phyloP scores from a whole-genome alignment of 1,140 invertebrate genomes.

The Drosophila bocki region DNA sequence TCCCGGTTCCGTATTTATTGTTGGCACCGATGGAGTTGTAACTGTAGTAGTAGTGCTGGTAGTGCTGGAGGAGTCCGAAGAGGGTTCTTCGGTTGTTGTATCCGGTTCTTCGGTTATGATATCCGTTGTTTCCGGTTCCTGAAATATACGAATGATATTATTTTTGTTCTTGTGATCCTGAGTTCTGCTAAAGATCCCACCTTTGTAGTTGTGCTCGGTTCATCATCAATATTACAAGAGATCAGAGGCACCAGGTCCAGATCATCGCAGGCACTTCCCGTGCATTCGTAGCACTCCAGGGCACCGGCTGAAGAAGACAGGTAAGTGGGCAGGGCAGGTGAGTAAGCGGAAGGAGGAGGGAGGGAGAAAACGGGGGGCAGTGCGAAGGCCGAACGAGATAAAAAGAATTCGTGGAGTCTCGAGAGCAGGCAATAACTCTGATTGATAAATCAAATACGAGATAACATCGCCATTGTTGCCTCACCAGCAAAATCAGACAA shows the following conservation, averaged over 20 bases:
- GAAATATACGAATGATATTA: background rate
- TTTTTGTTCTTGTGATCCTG: background rate
- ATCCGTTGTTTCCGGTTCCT: background rate
- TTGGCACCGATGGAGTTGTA: background rate
- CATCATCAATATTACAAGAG: slow-evolving; percentile 33
- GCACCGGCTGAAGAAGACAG: slow-evolving; percentile 36
- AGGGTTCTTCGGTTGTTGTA: background rate
- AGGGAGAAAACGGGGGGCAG: background rate
- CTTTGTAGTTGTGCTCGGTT: background rate
- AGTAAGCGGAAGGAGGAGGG: slow-evolving; percentile 3
- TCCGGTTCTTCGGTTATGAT: background rate
- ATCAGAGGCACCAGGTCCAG: background rate
- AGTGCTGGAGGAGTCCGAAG: slow-evolving; percentile 1
- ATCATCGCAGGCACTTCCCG: slow-evolving; percentile 48
- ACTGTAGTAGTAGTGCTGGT: background rate
- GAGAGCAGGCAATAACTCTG: slow-evolving; percentile 42
- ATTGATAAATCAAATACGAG: slow-evolving; percentile 60
- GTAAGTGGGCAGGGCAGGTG: background rate
- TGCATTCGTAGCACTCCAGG: slow-evolving; percentile 65
- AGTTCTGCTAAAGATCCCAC: background rate
- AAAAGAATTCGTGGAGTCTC: slow-evolving; percentile 23
- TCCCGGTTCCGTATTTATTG: background rate
- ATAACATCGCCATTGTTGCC: slow-evolving; percentile 32
- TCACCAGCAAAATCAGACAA: slow-evolving; percentile 16
- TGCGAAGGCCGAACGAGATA: slow-evolving; percentile 27